Evolutionary conservation across 2,888 invertebrate species (phyloP), one percentile per base, ranked within the genome.

Genomic region (Notocelia uddmanniana): DNA sequence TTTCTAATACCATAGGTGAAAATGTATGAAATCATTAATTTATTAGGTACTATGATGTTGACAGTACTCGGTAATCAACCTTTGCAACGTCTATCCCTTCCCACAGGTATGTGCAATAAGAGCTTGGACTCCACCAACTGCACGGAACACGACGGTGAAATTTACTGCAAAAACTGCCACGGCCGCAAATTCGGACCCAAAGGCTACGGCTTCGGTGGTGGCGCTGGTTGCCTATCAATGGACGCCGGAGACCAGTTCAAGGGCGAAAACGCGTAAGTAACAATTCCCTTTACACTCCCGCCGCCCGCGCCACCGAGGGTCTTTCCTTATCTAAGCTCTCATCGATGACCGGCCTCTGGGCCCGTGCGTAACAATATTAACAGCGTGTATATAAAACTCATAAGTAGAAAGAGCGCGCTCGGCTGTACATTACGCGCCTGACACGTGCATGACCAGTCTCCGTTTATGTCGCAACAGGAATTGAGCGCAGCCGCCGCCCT

Each of bases 71-170:
- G 37, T 64, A 54, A 52, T 52, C 9, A 21, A 11, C 9, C 15
- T 64, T 64, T n/a, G 8, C 21, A 26, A 67, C 50, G 23, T 41
- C 15, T 21, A 26, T 54, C 41, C 60, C 34, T 68, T 11, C 63
- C 26, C 73, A 18, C 91, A 98, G 98, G 97, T 89, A 95, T 99
- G 95, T 99, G 99, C 96, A 96, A 97, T 94, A 99, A 99, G 95
- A 95, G 98, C 95, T 96, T 99, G 94, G 99, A 99, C 95, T 99
- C 99, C 84, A 99, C 99, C 95, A 99, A 98, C 95, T 98, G 98
- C 95, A 95, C 98, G 84, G 98, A 99, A 93, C 99, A 99, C 95
- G 98, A 98, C 88, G 97, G 97, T 86, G 97, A 98, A 94, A 96
- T 99, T 83, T 99, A 95, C 96, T 99, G 99, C 96, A 99, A 99